A percentile compares a stretch with the other conserved stretches of the same genome.
These are phyloP conservation scores for Drosophila glabriapex DNA, from an alignment of 2,888 invertebrate genomes.

Conservation along the genomic window DNA sequence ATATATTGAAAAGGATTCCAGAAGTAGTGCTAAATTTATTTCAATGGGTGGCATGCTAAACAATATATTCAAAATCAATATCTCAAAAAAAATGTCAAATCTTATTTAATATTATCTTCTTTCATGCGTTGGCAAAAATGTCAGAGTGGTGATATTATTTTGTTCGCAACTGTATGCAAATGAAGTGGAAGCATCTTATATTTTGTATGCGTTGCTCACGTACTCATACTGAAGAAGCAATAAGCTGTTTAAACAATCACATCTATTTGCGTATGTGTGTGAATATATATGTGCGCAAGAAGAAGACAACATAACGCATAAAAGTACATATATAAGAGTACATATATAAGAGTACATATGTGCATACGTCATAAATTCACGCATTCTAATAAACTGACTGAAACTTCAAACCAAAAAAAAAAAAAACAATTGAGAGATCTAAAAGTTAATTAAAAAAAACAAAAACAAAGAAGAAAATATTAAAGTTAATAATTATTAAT, in stretches of 20 bases:
- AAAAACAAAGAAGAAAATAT: background rate
- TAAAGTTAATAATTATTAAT: conserved; percentile 20
- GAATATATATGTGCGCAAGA: conserved; percentile 1
- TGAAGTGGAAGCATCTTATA: background rate
- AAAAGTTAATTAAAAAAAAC: conserved; percentile 26
- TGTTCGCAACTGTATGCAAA: too few relatives aligned
- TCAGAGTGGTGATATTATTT: background rate
- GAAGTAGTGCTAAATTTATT: background rate
- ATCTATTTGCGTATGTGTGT: conserved; percentile 21
- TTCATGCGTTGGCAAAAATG: background rate
- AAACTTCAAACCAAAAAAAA: conserved; percentile 59
- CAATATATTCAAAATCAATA: too few relatives aligned
- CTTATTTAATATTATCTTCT: background rate
- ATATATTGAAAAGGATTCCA: background rate
- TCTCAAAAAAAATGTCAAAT: background rate
- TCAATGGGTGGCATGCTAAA: background rate
- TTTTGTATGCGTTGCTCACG: conserved; percentile 1
- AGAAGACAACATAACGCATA: background rate
- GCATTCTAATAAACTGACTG: conserved; percentile 75
- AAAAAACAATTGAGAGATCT: conserved; percentile 2
- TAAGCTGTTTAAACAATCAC: conserved; percentile 76
- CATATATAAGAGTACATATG: background rate
- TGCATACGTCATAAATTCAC: conserved; percentile 32
- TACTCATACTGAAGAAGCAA: conserved; percentile 67
- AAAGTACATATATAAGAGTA: background rate